Percentiles rank a stretch among this genome's conserved stretches.
These are phyloP conservation scores for Zeugodacus cucurbitae DNA, from an alignment of 1,140 invertebrate species.

Conservation along the genomic window DNA sequence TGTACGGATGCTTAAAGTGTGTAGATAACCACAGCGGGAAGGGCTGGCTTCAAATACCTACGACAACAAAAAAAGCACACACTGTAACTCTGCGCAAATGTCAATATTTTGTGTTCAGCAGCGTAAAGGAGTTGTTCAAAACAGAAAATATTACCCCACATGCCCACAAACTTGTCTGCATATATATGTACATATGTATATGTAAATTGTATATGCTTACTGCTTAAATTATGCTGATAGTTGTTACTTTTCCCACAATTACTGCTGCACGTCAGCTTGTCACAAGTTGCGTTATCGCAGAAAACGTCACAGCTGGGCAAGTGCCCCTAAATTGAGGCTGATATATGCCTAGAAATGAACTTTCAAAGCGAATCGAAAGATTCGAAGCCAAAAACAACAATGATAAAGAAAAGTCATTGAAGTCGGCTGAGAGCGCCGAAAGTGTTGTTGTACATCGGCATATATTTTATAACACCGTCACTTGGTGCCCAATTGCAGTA, in stretches of 20 bases:
- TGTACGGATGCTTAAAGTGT: neutral
- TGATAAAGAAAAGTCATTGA: neutral
- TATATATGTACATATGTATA: neutral
- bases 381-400: neutral
- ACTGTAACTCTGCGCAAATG: neutral
- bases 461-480: neutral
- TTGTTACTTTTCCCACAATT: neutral
- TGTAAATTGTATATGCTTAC: neutral
- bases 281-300: neutral
- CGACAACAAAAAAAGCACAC: neutral
- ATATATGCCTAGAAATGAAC: neutral
- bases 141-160: neutral
- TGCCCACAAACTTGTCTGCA: neutral
- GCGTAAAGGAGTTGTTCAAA: neutral
- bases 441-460: neutral
- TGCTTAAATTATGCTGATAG: neutral
- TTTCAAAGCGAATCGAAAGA: neutral
- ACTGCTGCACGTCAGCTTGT: neutral
- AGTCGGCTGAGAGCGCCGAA: neutral
- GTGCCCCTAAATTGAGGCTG: neutral
- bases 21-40: neutral
- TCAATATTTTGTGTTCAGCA: constrained; percentile 3
- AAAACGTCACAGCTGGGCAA: neutral
- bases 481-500: neutral
- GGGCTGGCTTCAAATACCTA: neutral